These are phyloP conservation scores for Drosophila merina DNA, from an alignment of 2,888 invertebrate species.

Conservation along the genomic window DNA sequence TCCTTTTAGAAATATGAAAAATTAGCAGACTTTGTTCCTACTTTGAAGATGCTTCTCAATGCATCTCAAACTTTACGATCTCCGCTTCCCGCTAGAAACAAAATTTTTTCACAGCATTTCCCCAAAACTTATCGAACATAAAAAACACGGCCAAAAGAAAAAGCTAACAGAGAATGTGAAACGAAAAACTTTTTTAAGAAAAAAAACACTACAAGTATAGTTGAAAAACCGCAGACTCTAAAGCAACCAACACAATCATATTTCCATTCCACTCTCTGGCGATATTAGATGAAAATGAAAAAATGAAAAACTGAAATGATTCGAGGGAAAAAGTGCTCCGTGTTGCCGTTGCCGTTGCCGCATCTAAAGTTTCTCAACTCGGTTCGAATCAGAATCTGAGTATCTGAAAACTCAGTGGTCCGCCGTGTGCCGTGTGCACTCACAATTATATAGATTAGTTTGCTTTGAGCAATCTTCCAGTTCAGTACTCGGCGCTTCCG, in stretches of 20 bases:
- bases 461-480: constrained; percentile 81
- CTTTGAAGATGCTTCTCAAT: constrained; percentile 4
- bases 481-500: constrained; percentile 73
- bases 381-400: constrained; percentile 28
- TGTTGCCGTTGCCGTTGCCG: constrained; percentile 53
- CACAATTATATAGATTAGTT: constrained; percentile 79
- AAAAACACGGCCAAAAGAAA: constrained; percentile 28
- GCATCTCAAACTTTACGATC: constrained; percentile 22
- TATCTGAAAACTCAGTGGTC: constrained; percentile 49
- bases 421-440: constrained; percentile 71
- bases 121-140: constrained; percentile 30
- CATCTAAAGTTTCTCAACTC: constrained; percentile 76
- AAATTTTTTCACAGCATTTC: constrained; percentile 37
- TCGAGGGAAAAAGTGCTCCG: constrained; percentile 43
- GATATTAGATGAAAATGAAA: constrained; percentile 63
- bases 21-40: neutral
- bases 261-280: constrained; percentile 76
- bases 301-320: constrained; percentile 31
- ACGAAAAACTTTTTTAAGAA: constrained; percentile 35
- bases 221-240: constrained; percentile 46
- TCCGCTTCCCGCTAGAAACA: neutral
- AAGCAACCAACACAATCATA: constrained; percentile 44
- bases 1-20: constrained; percentile 1
- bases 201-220: constrained; percentile 7
- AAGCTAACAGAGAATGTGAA: constrained; percentile 23